Conservation (phyloP, 2,113 vertebrate species). For the Xyliphius kryptos region DNA sequence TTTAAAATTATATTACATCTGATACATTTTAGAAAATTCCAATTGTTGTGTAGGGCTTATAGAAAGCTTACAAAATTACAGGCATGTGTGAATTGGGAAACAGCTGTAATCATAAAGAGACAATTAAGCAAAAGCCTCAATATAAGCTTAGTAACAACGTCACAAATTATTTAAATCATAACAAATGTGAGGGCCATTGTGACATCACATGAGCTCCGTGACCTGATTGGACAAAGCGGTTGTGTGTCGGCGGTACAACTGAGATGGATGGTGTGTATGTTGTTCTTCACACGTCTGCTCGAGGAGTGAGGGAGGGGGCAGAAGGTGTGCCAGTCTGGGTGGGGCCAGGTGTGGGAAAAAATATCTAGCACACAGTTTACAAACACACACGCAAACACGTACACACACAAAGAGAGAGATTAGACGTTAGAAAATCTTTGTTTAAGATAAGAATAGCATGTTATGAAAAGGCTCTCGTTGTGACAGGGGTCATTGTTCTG, state of each 20-base stretch:
- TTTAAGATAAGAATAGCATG: too few species aligned
- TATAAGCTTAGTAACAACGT: too few species aligned
- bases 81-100: too few species aligned
- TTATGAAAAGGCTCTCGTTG: too few species aligned
- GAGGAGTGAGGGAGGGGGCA: slow-evolving; percentile 81
- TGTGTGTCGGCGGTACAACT: slow-evolving; percentile 70
- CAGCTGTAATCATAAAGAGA: too few species aligned
- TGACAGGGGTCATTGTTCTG: too few species aligned
- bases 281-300: slow-evolving; percentile 83
- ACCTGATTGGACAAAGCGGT: slow-evolving; percentile 40
- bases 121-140: too few species aligned
- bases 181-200: neutral
- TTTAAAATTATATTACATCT: too few species aligned
- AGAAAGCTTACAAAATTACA: too few species aligned
- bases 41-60: too few species aligned
- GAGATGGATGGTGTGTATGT: slow-evolving; percentile 70
- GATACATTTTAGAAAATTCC: too few species aligned
- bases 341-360: slow-evolving; percentile 90
- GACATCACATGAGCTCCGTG: slow-evolving; percentile 27
- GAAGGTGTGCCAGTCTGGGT: slow-evolving; percentile 85
- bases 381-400: slow-evolving; percentile 61
- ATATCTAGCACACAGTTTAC: slow-evolving; percentile 78
- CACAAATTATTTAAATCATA: neutral
- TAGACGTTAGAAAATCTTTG: neutral
- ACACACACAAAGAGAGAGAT: slow-evolving; percentile 45